A percentile compares a stretch with the other conserved stretches of the same genome.
phyloP scores from a whole-genome alignment of 1,140 invertebrate genomes.

The Melanaphis sacchari region DNA sequence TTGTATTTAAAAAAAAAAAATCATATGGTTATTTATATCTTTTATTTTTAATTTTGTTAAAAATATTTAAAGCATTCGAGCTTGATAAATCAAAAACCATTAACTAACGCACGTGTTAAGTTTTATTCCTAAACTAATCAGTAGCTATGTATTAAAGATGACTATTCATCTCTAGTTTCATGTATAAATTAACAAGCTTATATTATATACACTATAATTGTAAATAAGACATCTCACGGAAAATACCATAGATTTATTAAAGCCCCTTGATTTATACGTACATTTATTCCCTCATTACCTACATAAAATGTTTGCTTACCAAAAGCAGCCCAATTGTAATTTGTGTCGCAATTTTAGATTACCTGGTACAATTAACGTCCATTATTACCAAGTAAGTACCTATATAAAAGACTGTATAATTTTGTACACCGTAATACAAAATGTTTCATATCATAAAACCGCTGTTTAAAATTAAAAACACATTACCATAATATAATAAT shows the following conservation, averaged over 20 bases:
- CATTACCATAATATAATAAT: too few species aligned
- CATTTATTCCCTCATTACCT: constrained; percentile 13
- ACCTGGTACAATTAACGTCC: neutral
- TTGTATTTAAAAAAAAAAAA: neutral
- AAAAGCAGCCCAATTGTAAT: neutral
- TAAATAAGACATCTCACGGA: constrained; percentile 25
- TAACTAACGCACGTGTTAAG: neutral
- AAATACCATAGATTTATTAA: constrained; percentile 27
- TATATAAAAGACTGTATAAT: neutral
- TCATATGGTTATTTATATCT: neutral
- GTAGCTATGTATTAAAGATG: neutral
- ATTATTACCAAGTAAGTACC: neutral
- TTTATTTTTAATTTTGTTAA: neutral
- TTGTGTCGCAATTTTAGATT: constrained; percentile 13
- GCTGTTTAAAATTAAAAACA: neutral
- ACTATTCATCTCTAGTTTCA: neutral
- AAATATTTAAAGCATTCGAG: neutral
- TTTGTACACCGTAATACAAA: neutral
- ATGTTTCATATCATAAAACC: neutral
- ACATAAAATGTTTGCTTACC: constrained; percentile 17
- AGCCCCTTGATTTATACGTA: constrained; percentile 7
- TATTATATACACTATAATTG: neutral
- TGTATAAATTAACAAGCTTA: neutral
- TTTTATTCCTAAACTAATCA: neutral
- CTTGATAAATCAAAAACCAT: neutral